Evolutionary conservation across 2,888 invertebrate genomes (phyloP).

Genomic region (Noctua janthina): DNA sequence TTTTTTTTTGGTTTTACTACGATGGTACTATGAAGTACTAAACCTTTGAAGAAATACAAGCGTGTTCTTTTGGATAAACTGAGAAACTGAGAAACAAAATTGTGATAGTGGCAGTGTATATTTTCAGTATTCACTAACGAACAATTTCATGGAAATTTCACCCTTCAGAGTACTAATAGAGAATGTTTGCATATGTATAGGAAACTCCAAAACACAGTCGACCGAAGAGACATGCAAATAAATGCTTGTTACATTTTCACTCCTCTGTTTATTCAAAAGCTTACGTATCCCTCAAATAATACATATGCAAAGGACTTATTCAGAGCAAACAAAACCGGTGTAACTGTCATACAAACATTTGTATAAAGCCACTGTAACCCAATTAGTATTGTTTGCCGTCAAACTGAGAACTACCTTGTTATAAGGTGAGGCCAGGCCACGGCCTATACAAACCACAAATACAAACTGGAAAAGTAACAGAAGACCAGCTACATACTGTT

Average conservation of each 20-base stretch:
- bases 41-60: too few species aligned
- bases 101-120: too few species aligned
- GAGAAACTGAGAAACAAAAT: too few species aligned
- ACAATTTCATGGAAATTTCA: not conserved
- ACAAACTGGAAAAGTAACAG: not conserved
- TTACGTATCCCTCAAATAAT: slow-evolving; percentile 24
- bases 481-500: not conserved
- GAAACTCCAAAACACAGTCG: not conserved
- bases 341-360: slow-evolving; percentile 51
- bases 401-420: slow-evolving; percentile 26
- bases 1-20: too few species aligned
- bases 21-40: too few species aligned
- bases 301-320: slow-evolving; percentile 30
- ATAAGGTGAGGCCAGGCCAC: slow-evolving; percentile 22
- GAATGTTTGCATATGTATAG: slow-evolving; percentile 1
- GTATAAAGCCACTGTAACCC: slow-evolving; percentile 30
- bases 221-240: not conserved
- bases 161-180: not conserved
- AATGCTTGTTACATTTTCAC: slow-evolving; percentile 3
- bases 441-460: slow-evolving; percentile 21
- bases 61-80: too few species aligned
- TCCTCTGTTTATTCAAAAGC: slow-evolving; percentile 37
- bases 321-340: slow-evolving; percentile 25
- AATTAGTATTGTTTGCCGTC: slow-evolving; percentile 58
- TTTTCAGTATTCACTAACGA: not conserved